Conservation (phyloP, 2,797 vertebrate species). For the Parauchenoglanis punctatus region DNA sequence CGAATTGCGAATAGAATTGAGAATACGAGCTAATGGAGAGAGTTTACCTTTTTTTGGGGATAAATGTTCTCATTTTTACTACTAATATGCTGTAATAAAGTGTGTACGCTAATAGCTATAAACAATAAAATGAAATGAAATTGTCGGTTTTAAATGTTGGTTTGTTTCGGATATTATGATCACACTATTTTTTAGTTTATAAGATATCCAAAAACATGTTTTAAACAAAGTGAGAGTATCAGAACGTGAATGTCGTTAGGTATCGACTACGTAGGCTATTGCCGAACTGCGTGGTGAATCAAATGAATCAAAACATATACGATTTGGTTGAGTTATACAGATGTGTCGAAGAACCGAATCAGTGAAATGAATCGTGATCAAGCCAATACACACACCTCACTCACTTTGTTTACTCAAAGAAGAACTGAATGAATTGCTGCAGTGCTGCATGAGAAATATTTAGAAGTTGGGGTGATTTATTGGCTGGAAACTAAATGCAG, state of each 20-base stretch:
- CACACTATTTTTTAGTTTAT: neutral
- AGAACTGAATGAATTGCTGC: slow-evolving; percentile 47
- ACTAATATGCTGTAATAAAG: neutral
- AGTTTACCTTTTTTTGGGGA: neutral
- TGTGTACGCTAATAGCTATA: neutral
- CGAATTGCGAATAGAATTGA: neutral
- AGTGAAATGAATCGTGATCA: slow-evolving; percentile 16
- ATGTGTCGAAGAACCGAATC: neutral
- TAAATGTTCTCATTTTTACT: neutral
- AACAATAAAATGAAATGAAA: neutral
- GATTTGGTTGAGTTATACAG: neutral
- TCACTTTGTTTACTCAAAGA: slow-evolving; percentile 37
- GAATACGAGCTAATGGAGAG: neutral
- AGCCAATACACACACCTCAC: slow-evolving; percentile 12
- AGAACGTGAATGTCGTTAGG: neutral
- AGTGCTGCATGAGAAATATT: slow-evolving; percentile 21
- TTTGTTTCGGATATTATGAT: neutral
- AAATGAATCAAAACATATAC: neutral
- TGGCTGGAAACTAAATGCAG: slow-evolving; percentile 2
- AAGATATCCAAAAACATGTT: neutral
- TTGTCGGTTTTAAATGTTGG: neutral
- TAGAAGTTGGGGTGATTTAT: neutral
- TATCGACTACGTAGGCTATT: neutral
- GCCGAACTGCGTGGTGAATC: neutral
- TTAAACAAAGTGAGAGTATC: neutral